phyloP scores from a whole-genome alignment of 2,888 invertebrate species.

The Andrena bicolor region DNA sequence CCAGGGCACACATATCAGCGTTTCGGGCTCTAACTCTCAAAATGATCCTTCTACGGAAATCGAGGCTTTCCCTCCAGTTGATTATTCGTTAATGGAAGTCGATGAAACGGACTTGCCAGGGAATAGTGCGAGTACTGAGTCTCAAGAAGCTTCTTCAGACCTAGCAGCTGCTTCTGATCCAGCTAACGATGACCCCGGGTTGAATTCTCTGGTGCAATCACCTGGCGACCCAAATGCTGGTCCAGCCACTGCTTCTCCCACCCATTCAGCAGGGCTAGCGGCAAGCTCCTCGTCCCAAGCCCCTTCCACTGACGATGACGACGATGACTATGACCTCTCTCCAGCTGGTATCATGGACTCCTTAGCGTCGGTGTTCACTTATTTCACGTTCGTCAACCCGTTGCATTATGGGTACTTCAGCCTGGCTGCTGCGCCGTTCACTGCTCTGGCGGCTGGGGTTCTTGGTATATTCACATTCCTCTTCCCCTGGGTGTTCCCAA shows the following conservation, averaged over 20 bases:
- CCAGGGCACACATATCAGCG: constrained; percentile 77
- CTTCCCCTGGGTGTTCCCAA: constrained; percentile 89
- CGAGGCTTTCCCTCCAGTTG: neutral
- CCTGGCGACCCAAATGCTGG: neutral
- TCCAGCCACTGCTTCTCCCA: neutral
- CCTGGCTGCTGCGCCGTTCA: constrained; percentile 88
- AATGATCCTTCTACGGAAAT: neutral
- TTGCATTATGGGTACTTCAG: constrained; percentile 87
- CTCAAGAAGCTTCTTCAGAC: neutral
- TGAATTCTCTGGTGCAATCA: constrained; percentile 16
- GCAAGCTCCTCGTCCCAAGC: neutral
- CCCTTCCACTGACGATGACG: constrained; percentile 51
- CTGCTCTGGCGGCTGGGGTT: constrained; percentile 88
- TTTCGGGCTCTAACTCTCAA: constrained; percentile 15
- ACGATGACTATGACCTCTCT: constrained; percentile 83
- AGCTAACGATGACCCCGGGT: constrained; percentile 4
- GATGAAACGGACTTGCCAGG: neutral
- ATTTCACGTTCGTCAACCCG: constrained; percentile 87
- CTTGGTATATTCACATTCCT: constrained; percentile 88
- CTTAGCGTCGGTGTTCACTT: constrained; percentile 86
- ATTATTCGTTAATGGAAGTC: neutral
- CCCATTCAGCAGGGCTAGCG: neutral
- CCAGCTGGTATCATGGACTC: constrained; percentile 85
- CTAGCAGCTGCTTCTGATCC: constrained; percentile 21
- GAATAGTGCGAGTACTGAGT: neutral